Percentiles rank a stretch among this genome's conserved stretches.
Conservation (phyloP, 2,113 vertebrate genomes). For the Poeciliopsis retropinna region DNA sequence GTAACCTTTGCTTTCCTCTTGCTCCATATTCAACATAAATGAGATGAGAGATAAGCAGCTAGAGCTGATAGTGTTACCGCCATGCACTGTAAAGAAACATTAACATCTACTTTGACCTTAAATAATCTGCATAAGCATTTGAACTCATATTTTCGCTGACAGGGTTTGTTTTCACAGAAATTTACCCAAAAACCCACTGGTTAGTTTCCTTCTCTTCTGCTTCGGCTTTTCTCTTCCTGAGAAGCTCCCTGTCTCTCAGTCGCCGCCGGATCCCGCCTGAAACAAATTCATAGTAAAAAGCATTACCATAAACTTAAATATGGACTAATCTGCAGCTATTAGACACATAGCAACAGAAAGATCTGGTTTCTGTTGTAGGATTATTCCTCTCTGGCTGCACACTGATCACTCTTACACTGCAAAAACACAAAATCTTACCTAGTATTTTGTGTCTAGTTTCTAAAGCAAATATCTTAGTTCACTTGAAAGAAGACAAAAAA, state of each 20-base stretch:
- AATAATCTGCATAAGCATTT: neutral
- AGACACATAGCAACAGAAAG: neutral
- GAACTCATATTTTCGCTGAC: constrained; percentile 2
- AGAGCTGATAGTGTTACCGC: constrained; percentile 50
- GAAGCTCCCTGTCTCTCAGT: constrained; percentile 87
- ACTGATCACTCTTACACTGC: too few species aligned
- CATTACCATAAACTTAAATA: constrained; percentile 10
- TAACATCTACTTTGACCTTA: neutral
- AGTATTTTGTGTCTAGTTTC: too few species aligned
- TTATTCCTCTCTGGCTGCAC: too few species aligned
- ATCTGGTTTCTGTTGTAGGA: too few species aligned
- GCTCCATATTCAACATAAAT: constrained; percentile 67
- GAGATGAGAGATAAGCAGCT: constrained; percentile 61
- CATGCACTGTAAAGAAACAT: constrained; percentile 3
- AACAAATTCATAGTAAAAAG: constrained; percentile 22
- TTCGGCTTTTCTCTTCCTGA: constrained; percentile 90
- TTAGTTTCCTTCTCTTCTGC: constrained; percentile 84
- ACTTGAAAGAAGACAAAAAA: too few species aligned
- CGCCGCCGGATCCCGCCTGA: constrained; percentile 74
- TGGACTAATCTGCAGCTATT: neutral
- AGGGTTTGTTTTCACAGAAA: constrained; percentile 28
- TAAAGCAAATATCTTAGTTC: too few species aligned
- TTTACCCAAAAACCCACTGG: constrained; percentile 89
- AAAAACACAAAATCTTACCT: too few species aligned
- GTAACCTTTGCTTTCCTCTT: constrained; percentile 73